These are phyloP conservation scores for Zeugodacus cucurbitae DNA, from an alignment of 1,140 invertebrate species.

Conservation along the genomic window DNA sequence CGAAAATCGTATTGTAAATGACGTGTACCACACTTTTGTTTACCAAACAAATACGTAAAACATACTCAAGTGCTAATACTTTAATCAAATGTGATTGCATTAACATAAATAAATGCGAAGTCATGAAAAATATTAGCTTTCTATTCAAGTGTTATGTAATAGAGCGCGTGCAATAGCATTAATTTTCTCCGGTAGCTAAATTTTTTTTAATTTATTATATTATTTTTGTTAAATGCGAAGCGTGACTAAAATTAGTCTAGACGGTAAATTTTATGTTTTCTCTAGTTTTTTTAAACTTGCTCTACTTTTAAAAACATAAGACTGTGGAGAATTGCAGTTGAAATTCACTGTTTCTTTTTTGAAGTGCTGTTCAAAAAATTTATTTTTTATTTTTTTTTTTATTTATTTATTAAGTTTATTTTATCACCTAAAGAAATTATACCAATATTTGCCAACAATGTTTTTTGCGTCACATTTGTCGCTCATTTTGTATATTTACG, in stretches of 20 bases:
- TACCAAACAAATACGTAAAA: not conserved
- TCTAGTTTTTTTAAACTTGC: not conserved
- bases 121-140: too few relatives aligned
- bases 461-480: too few relatives aligned
- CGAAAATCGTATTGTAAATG: not conserved
- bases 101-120: not conserved
- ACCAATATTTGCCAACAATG: too few relatives aligned
- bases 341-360: not conserved
- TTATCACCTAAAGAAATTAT: too few relatives aligned
- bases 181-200: not conserved
- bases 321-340: not conserved
- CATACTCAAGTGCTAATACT: not conserved
- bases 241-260: not conserved
- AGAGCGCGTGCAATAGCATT: not conserved
- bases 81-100: not conserved
- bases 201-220: not conserved
- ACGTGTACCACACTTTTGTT: not conserved
- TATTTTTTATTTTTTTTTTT: not conserved
- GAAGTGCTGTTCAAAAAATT: not conserved
- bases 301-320: not conserved
- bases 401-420: too few relatives aligned
- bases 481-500: too few relatives aligned
- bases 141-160: not conserved
- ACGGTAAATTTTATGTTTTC: not conserved
- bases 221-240: not conserved